Base-by-base conservation (phyloP, 2,113 vertebrate genomes). In the Scomber scombrus region DNA sequence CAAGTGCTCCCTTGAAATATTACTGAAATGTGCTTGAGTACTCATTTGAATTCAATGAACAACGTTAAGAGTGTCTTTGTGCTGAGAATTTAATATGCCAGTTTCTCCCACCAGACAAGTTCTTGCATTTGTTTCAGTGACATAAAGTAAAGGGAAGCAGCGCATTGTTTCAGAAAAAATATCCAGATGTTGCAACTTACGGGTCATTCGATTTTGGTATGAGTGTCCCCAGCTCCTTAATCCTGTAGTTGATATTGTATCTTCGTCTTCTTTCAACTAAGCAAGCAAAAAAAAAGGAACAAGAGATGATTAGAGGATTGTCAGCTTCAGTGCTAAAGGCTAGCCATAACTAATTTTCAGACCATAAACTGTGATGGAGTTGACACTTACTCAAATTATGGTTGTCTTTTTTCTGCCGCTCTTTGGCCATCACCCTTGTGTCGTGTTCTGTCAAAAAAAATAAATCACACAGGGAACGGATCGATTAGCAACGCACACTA, bases 161-260 rank as follows among this genome's bases (percentile, higher is more conserved):
- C 10, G n/a, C 3, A 45, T 62, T 81, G 49, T 76, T 77, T 84
- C 70, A 46, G 51, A 58, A 60, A 74, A 83, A 70, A 46, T 55
- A 67, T 61, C 61, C 13, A 56, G 13, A 68, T 56, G 74, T 51
- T 21, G 47, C 46, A 69, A 97, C 98, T 98, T 94, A 99, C 98
- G 97, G 98, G 93, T 99, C 97, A 88, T 97, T 99, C 78, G 97
- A 98, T 89, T 98, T 99, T 81, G 98, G 98, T 93, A 99, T 99
- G 89, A 99, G 96, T 16, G 97, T 99, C 90, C 98, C 98, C 90
- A 99, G 96, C 88, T 99, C 98, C 93, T 99, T 99, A 90, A 99
- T 99, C 94, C 98, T 95, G 94, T 99, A 98, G 95, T 99, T 99
- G 93, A 99, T 99, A 94, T 99, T 99, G 93, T 99, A 99, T 89